phyloP scores from a whole-genome alignment of 2,113 vertebrate genomes.

The Eira barbara region DNA sequence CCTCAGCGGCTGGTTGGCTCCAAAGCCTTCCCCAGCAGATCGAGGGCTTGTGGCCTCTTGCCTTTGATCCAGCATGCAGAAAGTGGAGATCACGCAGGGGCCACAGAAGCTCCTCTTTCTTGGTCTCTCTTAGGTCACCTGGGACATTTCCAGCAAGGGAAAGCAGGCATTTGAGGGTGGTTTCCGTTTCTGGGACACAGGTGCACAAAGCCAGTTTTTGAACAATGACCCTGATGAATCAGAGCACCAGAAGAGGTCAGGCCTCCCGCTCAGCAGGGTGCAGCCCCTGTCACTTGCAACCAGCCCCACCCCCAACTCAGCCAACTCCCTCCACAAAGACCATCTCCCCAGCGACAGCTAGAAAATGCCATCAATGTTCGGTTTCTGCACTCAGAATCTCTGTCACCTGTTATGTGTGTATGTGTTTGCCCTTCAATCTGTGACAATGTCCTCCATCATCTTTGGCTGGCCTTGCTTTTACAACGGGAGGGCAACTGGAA shows the following conservation, averaged over 20 bases:
- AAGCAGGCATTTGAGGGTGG: background rate
- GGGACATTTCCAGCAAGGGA: background rate
- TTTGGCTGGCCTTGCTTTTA: background rate
- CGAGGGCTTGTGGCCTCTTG: background rate
- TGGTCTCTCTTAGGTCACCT: background rate
- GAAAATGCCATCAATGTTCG: background rate
- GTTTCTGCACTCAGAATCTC: background rate
- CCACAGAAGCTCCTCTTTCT: background rate
- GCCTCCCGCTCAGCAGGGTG: background rate
- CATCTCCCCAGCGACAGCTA: background rate
- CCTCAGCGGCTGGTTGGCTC: background rate
- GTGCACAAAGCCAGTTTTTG: background rate
- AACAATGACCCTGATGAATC: background rate
- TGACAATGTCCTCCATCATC: background rate
- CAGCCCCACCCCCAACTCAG: background rate
- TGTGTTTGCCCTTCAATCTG: background rate
- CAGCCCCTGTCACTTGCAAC: background rate
- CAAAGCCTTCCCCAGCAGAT: background rate
- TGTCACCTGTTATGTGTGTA: accelerated
- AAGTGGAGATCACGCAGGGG: background rate
- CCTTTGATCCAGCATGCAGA: background rate
- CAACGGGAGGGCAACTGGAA: background rate
- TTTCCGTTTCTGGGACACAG: background rate
- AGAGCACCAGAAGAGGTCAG: background rate
- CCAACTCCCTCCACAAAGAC: background rate